Evolutionary conservation across 2,888 invertebrate genomes (phyloP).

Genomic region (Andrena flavipes): DNA sequence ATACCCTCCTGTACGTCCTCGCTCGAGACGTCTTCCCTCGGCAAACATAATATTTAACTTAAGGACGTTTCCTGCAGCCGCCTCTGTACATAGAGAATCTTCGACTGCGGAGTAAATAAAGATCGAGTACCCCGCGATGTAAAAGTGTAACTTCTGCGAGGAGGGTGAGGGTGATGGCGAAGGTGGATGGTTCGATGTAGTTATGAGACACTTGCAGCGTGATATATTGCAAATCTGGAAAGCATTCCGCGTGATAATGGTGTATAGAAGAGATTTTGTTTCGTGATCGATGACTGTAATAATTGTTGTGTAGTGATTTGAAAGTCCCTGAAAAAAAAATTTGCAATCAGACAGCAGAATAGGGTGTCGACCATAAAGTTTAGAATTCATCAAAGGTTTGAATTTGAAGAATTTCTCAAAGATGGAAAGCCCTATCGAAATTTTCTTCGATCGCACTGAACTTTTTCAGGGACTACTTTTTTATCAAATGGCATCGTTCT

Average conservation of each 20-base stretch:
- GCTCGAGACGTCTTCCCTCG: constrained; percentile 56
- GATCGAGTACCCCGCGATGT: not conserved
- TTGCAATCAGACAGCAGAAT: no score
- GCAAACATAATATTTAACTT: constrained; percentile 73
- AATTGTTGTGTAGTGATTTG: no score
- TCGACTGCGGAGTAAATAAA: constrained; percentile 22
- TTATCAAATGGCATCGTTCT: no score
- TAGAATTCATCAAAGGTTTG: no score
- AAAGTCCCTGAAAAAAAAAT: no score
- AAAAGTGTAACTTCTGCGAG: constrained; percentile 16
- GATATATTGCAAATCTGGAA: not conserved
- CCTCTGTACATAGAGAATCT: constrained; percentile 20
- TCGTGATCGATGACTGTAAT: no score
- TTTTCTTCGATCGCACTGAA: no score
- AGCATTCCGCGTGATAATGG: not conserved
- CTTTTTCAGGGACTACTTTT: no score
- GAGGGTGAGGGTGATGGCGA: not conserved
- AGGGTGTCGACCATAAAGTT: no score
- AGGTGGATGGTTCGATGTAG: not conserved
- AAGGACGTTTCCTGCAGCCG: constrained; percentile 50
- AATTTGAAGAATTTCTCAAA: no score
- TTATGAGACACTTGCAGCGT: not conserved
- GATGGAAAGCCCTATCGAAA: no score
- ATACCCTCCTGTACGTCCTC: constrained; percentile 40
- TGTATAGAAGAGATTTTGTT: no score